Evolutionary conservation across 53 echinoderm and acorn worm genomes (phyloP).

Genomic region (Echinometra lucunter): DNA sequence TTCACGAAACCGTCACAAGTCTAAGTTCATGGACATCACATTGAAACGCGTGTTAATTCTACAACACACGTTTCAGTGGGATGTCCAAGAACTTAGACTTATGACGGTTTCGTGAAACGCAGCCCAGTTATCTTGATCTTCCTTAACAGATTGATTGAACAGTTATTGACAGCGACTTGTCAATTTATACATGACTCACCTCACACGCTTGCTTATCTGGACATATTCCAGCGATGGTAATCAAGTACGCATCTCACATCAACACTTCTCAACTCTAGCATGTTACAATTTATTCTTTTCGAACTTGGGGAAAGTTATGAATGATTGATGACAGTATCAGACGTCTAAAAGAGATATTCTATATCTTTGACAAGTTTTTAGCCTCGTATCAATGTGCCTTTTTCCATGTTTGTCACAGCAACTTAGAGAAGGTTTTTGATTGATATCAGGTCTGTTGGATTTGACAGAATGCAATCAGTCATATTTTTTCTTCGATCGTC

Average conservation of each 20-base stretch:
- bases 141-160: constrained; percentile 23
- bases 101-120: too few species aligned
- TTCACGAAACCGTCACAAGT: too few species aligned
- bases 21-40: too few species aligned
- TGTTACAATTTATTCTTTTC: neutral
- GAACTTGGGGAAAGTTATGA: neutral
- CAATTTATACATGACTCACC: constrained; percentile 26
- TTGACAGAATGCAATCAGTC: neutral
- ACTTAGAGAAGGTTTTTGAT: neutral
- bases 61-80: too few species aligned
- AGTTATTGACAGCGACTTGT: neutral
- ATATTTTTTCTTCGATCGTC: neutral
- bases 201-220: constrained; percentile 15
- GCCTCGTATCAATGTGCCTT: neutral
- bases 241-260: neutral
- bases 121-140: neutral
- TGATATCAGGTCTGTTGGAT: neutral
- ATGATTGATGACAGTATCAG: neutral
- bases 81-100: too few species aligned
- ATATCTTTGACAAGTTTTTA: neutral
- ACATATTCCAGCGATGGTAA: neutral
- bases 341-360: neutral
- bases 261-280: neutral
- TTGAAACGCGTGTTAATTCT: too few species aligned
- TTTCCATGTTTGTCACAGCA: neutral